Evolutionary conservation across 2,113 vertebrate genomes (phyloP).

Genomic region (Cyprinus carpio): DNA sequence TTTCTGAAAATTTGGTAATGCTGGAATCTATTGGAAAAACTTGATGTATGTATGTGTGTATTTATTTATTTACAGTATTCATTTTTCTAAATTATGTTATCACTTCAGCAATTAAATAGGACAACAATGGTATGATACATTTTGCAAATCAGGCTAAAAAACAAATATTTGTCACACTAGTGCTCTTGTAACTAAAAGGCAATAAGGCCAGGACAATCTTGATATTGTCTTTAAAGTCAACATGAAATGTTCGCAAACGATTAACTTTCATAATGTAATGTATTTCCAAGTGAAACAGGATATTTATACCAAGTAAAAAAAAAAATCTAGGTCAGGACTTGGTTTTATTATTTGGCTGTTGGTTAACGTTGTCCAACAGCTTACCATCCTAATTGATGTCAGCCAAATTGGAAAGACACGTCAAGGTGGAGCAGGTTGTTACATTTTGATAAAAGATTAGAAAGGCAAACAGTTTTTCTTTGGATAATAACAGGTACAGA

Average conservation of each 20-base stretch:
- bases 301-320: not conserved
- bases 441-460: not conserved
- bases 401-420: not conserved
- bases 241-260: not conserved
- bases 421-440: not conserved
- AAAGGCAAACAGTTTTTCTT: not conserved
- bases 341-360: not conserved
- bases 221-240: not conserved
- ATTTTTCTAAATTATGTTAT: too few relatives aligned
- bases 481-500: not conserved
- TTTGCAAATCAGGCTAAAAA: too few relatives aligned
- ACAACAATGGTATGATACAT: too few relatives aligned
- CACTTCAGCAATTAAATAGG: too few relatives aligned
- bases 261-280: not conserved
- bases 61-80: too few relatives aligned
- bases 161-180: too few relatives aligned
- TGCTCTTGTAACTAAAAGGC: too few relatives aligned
- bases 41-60: too few relatives aligned
- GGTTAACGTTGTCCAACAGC: not conserved
- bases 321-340: not conserved
- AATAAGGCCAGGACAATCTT: not conserved
- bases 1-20: too few relatives aligned
- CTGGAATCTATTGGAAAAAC: too few relatives aligned
- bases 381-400: not conserved
- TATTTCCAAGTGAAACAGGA: not conserved